These are phyloP conservation scores for Diogma glabrata DNA, from an alignment of 2,888 invertebrate species.

Conservation along the genomic window DNA sequence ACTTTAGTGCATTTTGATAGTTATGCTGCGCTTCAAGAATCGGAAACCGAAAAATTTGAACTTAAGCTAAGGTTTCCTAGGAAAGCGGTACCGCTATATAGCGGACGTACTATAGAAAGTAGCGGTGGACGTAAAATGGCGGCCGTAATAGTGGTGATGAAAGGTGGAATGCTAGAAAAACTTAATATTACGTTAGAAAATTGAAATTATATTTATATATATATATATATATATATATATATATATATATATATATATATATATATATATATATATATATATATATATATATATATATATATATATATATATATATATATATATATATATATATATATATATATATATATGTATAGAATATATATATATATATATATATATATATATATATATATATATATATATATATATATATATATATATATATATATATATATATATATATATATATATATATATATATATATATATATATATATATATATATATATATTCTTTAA, in stretches of 20 bases:
- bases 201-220: background rate
- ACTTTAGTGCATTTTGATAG: too few relatives aligned
- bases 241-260: constrained; percentile 1
- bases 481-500: background rate
- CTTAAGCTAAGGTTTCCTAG: too few relatives aligned
- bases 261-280: constrained; percentile 1
- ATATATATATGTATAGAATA: background rate
- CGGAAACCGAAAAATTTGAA: too few relatives aligned
- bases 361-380: constrained; percentile 1
- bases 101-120: too few relatives aligned
- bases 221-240: background rate
- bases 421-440: background rate
- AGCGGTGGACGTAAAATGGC: too few relatives aligned
- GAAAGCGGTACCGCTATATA: too few relatives aligned
- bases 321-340: constrained; percentile 1
- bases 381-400: constrained; percentile 3
- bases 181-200: background rate
- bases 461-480: background rate
- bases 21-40: too few relatives aligned
- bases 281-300: background rate
- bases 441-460: background rate
- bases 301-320: constrained; percentile 3
- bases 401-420: constrained; percentile 3
- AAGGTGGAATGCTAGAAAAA: too few relatives aligned
- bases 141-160: too few relatives aligned